These are phyloP conservation scores for Leucophenga maculata DNA, from an alignment of 2,888 invertebrate species.

Conservation along the genomic window DNA sequence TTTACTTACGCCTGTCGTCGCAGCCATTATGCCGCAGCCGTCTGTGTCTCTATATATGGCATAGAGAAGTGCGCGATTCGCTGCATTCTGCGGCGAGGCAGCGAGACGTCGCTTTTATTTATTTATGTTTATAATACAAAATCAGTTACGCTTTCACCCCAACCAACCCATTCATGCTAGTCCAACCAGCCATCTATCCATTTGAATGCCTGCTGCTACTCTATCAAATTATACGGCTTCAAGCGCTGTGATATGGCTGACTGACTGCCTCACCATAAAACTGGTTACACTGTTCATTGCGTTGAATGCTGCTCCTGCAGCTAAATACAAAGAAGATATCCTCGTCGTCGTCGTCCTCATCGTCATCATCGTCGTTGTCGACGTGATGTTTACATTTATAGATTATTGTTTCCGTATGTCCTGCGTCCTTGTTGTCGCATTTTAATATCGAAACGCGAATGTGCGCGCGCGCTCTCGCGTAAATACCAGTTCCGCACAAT, in stretches of 20 bases:
- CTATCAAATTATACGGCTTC: not conserved
- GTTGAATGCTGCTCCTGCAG: conserved; percentile 33
- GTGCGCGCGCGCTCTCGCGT: conserved; percentile 44
- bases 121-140: conserved; percentile 73
- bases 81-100: conserved; percentile 41
- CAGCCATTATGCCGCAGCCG: conserved; percentile 64
- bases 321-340: conserved; percentile 28
- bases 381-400: conserved; percentile 70
- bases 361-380: conserved; percentile 62
- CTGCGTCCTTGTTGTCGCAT: conserved; percentile 57
- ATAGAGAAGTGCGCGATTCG: not conserved
- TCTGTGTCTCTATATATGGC: conserved; percentile 45
- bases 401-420: conserved; percentile 70
- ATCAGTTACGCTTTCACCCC: conserved; percentile 71
- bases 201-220: not conserved
- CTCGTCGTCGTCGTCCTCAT: conserved; percentile 59
- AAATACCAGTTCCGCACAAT: conserved; percentile 54
- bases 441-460: conserved; percentile 23
- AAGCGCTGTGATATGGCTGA: conserved; percentile 29
- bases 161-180: conserved; percentile 32
- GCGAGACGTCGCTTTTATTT: conserved; percentile 66
- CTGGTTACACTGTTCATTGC: conserved; percentile 40
- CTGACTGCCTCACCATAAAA: conserved; percentile 39
- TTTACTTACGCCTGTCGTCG: conserved; percentile 62
- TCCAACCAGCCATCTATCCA: no score